Evolutionary conservation across 1,140 invertebrate genomes (phyloP).

Genomic region (Pteromalus puparum): DNA sequence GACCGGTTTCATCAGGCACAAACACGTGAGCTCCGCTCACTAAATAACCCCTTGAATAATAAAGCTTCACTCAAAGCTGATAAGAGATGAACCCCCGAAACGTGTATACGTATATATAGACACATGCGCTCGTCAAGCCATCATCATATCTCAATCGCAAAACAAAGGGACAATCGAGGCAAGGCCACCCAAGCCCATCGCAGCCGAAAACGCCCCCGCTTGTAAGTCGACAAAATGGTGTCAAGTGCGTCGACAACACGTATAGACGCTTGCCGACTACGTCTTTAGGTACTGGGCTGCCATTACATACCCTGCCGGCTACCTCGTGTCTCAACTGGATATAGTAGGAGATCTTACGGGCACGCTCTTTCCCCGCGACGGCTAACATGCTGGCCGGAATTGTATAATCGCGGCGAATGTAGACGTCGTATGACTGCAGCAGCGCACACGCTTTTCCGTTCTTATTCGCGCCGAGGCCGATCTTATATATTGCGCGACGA

Average conservation of each 20-base stretch:
- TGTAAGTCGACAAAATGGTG: neutral
- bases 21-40: too few species aligned
- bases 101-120: too few species aligned
- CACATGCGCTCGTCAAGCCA: neutral
- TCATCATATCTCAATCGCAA: neutral
- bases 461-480: conserved; percentile 32
- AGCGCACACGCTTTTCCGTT: conserved; percentile 19
- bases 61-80: too few species aligned
- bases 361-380: neutral
- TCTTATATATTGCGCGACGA: conserved; percentile 9
- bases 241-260: neutral
- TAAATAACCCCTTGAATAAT: too few species aligned
- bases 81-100: too few species aligned
- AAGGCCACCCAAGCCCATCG: too few species aligned
- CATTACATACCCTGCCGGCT: neutral
- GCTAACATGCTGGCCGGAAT: conserved; percentile 8
- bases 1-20: too few species aligned
- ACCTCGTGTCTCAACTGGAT: neutral
- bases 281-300: neutral
- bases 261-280: too few species aligned
- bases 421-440: neutral
- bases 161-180: neutral
- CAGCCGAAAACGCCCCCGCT: neutral
- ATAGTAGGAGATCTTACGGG: too few species aligned
- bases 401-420: conserved; percentile 28